Conservation (phyloP, 2,797 vertebrate species). For the Sardinella longiceps region DNA sequence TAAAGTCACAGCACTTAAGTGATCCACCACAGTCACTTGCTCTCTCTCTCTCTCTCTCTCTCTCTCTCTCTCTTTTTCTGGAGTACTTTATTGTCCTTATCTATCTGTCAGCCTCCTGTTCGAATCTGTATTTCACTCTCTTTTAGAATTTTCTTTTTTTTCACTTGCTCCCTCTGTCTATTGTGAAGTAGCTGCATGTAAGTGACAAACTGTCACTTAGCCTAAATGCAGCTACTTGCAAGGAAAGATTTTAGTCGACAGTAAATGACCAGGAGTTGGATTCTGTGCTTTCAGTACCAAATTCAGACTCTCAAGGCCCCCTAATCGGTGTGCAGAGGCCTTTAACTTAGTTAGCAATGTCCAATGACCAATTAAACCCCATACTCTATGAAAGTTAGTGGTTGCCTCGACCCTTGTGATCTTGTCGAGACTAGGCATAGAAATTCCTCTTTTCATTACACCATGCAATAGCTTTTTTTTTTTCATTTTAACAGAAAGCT, state of each 20-base stretch:
- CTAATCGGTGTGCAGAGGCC: too few species aligned
- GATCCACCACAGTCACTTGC: not conserved
- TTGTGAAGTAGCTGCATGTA: too few species aligned
- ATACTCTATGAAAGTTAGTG: not conserved
- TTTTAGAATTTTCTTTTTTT: not conserved
- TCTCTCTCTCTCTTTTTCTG: too few species aligned
- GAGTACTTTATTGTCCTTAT: not conserved
- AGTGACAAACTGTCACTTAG: slow-evolving; percentile 42
- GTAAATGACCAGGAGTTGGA: not conserved
- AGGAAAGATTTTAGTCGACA: not conserved
- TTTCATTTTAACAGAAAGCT: not conserved
- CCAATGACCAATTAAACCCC: not conserved
- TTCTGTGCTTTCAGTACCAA: not conserved
- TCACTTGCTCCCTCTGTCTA: not conserved
- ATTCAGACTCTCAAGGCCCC: not conserved
- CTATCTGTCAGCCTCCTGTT: not conserved
- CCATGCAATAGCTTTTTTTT: not conserved
- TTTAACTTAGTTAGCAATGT: not conserved
- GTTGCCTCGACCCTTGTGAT: not conserved
- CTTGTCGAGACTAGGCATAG: not conserved
- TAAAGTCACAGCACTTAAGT: not conserved
- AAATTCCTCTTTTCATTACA: not conserved
- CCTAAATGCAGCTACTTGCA: slow-evolving; percentile 31
- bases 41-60: not conserved
- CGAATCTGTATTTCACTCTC: not conserved